Conservation (phyloP, 2,797 vertebrate genomes). For the Chrysocyon brachyurus region DNA sequence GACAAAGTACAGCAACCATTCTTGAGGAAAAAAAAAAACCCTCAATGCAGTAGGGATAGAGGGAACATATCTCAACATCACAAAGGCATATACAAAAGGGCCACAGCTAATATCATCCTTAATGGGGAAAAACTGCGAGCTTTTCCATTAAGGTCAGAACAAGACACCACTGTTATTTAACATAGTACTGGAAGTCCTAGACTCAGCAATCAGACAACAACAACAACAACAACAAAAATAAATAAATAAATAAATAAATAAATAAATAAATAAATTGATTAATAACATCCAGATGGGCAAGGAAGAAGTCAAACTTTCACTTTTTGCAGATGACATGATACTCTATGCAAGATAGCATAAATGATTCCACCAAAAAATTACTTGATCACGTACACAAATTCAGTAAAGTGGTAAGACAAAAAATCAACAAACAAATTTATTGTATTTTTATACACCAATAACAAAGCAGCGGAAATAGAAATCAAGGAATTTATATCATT, state of each 20-base stretch:
- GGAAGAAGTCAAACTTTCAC: no score
- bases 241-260: no score
- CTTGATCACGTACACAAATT: not conserved
- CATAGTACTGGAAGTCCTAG: not conserved
- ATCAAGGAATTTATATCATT: not conserved
- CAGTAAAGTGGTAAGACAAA: not conserved
- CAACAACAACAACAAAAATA: no score
- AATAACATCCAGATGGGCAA: no score
- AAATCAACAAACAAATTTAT: not conserved
- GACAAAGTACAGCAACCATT: not conserved
- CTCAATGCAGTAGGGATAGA: not conserved
- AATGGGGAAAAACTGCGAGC: not conserved
- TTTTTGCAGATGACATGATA: not conserved
- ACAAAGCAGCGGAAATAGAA: not conserved
- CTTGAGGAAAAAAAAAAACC: not conserved
- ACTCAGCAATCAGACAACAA: no score
- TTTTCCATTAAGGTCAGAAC: no score
- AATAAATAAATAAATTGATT: no score
- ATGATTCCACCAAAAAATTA: not conserved
- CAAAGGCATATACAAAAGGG: not conserved
- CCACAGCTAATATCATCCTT: not conserved
- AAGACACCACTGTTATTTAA: not conserved
- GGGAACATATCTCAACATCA: not conserved
- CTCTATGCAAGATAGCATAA: not conserved
- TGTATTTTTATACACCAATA: not conserved